Evolutionary conservation across 2,888 invertebrate genomes (phyloP).

Genomic region (Eurois occulta): DNA sequence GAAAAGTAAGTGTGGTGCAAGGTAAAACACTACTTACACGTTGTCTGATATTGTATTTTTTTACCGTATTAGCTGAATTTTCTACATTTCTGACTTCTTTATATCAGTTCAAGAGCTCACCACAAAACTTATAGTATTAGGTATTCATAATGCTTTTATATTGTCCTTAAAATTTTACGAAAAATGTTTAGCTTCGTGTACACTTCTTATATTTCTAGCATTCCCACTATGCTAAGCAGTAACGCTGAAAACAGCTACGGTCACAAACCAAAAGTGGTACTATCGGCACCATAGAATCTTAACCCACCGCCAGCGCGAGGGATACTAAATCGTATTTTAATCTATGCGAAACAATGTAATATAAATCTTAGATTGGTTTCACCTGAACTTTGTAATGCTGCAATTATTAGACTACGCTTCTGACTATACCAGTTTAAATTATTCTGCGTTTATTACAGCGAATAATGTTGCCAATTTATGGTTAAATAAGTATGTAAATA

Average conservation of each 20-base stretch:
- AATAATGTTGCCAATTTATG: conserved; percentile 61
- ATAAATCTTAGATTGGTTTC: conserved; percentile 82
- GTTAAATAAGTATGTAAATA: conserved; percentile 56
- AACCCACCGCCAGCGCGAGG: conserved; percentile 61
- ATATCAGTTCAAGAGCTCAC: background rate
- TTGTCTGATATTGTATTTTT: background rate
- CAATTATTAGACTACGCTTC: conserved; percentile 78
- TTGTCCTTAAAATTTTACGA: background rate
- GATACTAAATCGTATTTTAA: conserved; percentile 77
- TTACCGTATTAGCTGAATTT: background rate
- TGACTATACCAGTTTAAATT: conserved; percentile 64
- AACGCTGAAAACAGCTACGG: background rate
- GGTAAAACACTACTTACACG: background rate
- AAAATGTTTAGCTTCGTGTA: background rate
- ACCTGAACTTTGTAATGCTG: conserved; percentile 78
- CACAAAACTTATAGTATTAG: background rate
- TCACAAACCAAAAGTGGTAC: conserved; percentile 54
- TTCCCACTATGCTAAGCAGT: conserved; percentile 14
- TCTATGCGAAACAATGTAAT: conserved; percentile 81
- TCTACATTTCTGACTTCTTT: background rate
- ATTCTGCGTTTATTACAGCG: conserved; percentile 57
- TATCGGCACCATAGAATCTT: conserved; percentile 68
- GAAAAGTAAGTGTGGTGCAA: conserved; percentile 25
- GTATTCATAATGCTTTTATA: background rate
- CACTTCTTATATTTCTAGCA: background rate